Evolutionary conservation across 2,113 vertebrate genomes (phyloP).

Genomic region (Heliornis fulica): DNA sequence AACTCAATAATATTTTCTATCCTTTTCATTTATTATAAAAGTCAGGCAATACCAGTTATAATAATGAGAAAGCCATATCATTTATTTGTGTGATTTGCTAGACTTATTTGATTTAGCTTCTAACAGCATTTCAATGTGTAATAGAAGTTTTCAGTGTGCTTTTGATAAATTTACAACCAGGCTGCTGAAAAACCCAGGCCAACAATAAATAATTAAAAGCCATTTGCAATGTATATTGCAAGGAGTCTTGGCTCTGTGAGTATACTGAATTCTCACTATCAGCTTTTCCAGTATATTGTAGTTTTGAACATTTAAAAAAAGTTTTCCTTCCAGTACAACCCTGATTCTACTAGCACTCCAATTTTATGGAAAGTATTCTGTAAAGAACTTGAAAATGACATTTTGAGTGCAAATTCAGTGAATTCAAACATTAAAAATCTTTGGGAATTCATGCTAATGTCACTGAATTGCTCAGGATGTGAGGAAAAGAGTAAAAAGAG

Average conservation of each 20-base stretch:
- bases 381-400: not conserved
- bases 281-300: not conserved
- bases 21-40: not conserved
- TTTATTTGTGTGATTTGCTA: rapidly evolving
- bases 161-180: not conserved
- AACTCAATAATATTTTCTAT: not conserved
- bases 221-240: not conserved
- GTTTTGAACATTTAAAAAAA: not conserved
- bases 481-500: not conserved
- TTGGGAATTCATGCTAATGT: not conserved
- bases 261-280: not conserved
- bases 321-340: rapidly evolving
- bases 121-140: not conserved
- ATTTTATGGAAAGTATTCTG: not conserved
- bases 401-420: not conserved
- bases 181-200: not conserved
- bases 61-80: not conserved
- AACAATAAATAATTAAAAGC: not conserved
- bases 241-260: not conserved
- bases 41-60: not conserved
- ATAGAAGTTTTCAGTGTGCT: not conserved
- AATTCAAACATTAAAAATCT: not conserved
- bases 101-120: not conserved
- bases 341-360: not conserved
- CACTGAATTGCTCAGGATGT: not conserved